These are phyloP conservation scores for Phrynosoma platyrhinos DNA, from an alignment of 2,113 vertebrate species.

Conservation along the genomic window DNA sequence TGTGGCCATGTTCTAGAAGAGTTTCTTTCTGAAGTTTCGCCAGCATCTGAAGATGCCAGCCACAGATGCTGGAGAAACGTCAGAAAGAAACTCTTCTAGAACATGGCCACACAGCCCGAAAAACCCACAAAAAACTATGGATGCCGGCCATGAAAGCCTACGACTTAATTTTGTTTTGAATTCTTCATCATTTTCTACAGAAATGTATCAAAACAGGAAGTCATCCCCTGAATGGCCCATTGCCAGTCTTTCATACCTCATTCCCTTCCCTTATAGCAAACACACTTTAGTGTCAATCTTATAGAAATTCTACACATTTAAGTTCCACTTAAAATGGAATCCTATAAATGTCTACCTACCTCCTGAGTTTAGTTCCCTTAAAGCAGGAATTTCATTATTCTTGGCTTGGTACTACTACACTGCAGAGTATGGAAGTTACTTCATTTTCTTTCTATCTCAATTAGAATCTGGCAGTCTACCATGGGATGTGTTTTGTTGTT, in stretches of 20 bases:
- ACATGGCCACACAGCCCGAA: no score
- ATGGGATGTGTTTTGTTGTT: no score
- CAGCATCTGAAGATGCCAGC: no score
- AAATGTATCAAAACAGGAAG: not conserved
- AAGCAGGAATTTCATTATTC: not conserved
- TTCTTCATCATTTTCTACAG: not conserved
- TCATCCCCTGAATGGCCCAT: not conserved
- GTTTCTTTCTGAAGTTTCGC: no score
- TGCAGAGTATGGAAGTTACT: not conserved
- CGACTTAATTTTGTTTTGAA: not conserved
- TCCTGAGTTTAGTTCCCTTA: not conserved
- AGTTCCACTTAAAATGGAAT: not conserved
- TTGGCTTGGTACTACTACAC: accelerated
- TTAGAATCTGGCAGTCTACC: no score
- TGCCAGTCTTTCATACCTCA: slow-evolving; percentile 1
- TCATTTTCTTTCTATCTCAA: not conserved
- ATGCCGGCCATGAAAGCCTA: no score
- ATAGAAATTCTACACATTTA: not conserved
- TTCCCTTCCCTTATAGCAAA: not conserved
- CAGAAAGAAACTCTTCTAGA: no score
- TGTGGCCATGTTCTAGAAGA: no score
- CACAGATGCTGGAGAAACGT: no score
- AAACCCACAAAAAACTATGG: no score
- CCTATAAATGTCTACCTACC: not conserved
- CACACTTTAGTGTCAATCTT: not conserved